Evolutionary conservation across 2,888 invertebrate species (phyloP).

Genomic region (Fabriciana adippe): DNA sequence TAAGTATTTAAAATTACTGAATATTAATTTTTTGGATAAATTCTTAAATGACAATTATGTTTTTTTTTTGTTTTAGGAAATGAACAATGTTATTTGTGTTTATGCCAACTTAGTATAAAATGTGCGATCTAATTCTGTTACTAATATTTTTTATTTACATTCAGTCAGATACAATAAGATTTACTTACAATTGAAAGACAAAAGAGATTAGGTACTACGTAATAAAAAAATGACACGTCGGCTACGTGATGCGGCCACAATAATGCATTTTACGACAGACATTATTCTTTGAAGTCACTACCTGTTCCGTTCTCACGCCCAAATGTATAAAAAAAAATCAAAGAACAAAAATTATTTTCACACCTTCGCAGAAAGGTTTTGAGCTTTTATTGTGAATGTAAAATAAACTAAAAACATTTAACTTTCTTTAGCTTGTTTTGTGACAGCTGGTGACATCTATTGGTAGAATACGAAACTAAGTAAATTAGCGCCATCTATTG

Average conservation of each 20-base stretch:
- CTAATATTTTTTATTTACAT: neutral
- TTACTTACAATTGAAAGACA: conserved; percentile 29
- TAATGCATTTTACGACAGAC: conserved; percentile 48
- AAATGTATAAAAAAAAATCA: conserved; percentile 53
- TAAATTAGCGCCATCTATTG: conserved; percentile 33
- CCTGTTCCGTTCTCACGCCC: conserved; percentile 71
- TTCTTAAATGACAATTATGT: no score
- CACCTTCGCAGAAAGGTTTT: conserved; percentile 76
- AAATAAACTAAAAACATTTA: conserved; percentile 69
- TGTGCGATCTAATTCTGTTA: no score
- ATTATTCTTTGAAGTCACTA: conserved; percentile 56
- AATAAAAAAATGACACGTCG: conserved; percentile 42
- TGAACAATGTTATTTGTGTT: no score
- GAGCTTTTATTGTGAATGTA: conserved; percentile 73
- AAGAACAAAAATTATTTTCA: conserved; percentile 78
- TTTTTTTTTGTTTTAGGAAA: no score
- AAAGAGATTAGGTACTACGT: conserved; percentile 20
- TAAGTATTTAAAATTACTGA: no score
- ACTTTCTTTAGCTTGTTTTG: conserved; percentile 57
- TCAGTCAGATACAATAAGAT: neutral
- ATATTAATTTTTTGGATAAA: no score
- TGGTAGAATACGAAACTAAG: conserved; percentile 23
- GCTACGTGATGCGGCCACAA: conserved; percentile 41
- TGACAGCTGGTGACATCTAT: conserved; percentile 58
- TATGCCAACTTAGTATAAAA: no score